Conservation (phyloP, 92 coral and sea anemone species). For the Siderastrea radians region DNA sequence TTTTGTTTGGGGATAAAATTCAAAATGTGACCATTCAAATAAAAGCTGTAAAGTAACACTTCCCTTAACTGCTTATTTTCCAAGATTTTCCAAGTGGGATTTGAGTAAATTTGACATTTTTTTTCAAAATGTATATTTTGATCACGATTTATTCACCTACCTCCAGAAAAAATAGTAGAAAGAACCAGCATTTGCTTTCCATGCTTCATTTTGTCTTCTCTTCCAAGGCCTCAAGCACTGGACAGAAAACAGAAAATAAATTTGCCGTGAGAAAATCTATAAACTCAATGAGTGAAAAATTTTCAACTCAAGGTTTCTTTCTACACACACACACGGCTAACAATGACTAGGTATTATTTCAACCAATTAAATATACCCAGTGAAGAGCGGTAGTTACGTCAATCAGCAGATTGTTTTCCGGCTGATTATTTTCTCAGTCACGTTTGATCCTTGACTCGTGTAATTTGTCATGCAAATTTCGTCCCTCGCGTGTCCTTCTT, state of each 20-base stretch:
- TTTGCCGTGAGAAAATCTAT: neutral
- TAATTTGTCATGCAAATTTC: too few relatives aligned
- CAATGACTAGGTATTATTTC: neutral
- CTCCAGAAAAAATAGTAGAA: conserved; percentile 11
- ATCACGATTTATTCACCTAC: neutral
- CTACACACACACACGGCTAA: neutral
- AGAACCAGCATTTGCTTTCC: neutral
- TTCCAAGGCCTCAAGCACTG: neutral
- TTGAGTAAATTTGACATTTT: too few relatives aligned
- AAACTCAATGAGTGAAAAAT: neutral
- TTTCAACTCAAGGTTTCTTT: neutral
- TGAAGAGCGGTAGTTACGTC: neutral
- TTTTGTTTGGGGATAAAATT: too few relatives aligned
- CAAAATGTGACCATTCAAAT: too few relatives aligned
- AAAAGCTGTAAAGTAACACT: neutral
- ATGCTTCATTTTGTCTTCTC: neutral
- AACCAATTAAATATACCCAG: too few relatives aligned
- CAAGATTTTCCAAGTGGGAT: neutral
- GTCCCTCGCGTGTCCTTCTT: too few relatives aligned
- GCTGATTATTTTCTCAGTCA: neutral
- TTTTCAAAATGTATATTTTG: too few relatives aligned
- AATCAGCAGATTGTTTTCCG: neutral
- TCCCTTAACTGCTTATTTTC: neutral
- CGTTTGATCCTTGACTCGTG: neutral
- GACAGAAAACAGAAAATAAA: neutral